Conservation (phyloP, 1,140 invertebrate genomes). For the Acromyrmex heyeri region DNA sequence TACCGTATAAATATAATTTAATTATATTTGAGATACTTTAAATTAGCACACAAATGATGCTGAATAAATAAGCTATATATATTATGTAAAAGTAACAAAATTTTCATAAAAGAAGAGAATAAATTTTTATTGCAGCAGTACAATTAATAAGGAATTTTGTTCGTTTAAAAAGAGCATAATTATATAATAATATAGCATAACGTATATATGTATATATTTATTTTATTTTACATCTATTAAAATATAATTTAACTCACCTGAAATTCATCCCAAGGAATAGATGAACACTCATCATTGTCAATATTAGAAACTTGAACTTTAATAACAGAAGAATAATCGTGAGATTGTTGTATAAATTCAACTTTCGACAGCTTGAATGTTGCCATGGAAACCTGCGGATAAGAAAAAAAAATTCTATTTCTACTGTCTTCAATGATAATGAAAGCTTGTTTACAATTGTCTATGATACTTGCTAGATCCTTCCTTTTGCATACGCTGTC, state of each 20-base stretch:
- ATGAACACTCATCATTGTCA: constrained; percentile 92
- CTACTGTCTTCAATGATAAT: neutral
- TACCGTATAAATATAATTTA: constrained; percentile 10
- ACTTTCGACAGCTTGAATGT: constrained; percentile 94
- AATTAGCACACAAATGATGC: constrained; percentile 12
- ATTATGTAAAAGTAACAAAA: constrained; percentile 57
- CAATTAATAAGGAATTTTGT: constrained; percentile 56
- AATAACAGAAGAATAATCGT: constrained; percentile 91
- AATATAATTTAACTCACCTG: constrained; percentile 89
- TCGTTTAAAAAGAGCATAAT: constrained; percentile 60
- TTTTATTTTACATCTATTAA: constrained; percentile 8
- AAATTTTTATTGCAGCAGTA: constrained; percentile 57
- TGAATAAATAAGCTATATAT: constrained; percentile 45
- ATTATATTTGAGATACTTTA: constrained; percentile 17
- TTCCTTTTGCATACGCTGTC: constrained; percentile 92
- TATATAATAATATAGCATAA: constrained; percentile 58
- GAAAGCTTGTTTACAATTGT: neutral
- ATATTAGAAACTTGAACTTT: constrained; percentile 93
- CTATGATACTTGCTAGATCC: constrained; percentile 89
- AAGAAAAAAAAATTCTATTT: constrained; percentile 49
- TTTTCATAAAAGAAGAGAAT: constrained; percentile 53
- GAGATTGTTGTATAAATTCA: constrained; percentile 93
- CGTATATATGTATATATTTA: constrained; percentile 53
- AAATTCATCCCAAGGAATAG: constrained; percentile 97
- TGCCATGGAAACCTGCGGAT: constrained; percentile 91